These are phyloP conservation scores for Oncorhynchus keta DNA, from an alignment of 2,113 vertebrate genomes.

Conservation along the genomic window DNA sequence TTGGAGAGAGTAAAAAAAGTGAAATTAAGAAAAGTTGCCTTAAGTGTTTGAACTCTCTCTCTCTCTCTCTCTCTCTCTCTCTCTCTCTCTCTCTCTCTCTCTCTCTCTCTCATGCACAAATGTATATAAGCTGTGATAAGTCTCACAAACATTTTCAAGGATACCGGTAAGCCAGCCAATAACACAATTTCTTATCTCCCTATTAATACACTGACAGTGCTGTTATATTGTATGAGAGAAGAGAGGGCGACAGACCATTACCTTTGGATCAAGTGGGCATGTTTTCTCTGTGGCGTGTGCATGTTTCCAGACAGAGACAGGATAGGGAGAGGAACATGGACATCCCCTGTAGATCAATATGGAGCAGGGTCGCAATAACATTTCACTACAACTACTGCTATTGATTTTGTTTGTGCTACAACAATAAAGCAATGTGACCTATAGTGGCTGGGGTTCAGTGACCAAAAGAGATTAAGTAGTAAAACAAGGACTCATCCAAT, in stretches of 20 bases:
- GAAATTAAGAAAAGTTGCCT: background rate
- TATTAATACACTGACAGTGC: background rate
- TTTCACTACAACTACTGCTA: constrained; percentile 43
- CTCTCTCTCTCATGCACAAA: background rate
- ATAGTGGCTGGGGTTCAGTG: constrained; percentile 28
- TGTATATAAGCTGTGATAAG: background rate
- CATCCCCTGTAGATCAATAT: constrained; percentile 50
- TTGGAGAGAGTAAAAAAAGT: background rate
- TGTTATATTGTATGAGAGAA: background rate
- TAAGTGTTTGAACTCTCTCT: background rate
- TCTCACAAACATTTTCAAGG: background rate
- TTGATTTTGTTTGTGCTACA: constrained; percentile 57
- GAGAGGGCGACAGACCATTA: background rate
- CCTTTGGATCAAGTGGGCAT: background rate
- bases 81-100: background rate
- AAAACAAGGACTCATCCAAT: constrained; percentile 59
- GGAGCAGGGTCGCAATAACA: constrained; percentile 41
- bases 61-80: background rate
- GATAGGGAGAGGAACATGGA: constrained; percentile 15
- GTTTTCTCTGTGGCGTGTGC: background rate
- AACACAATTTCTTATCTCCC: background rate
- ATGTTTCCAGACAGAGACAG: background rate
- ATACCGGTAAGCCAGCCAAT: background rate
- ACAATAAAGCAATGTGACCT: constrained; percentile 63
- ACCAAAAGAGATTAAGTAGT: constrained; percentile 55